Evolutionary conservation across 92 coral and sea anemone genomes (phyloP), one percentile per base, ranked within the genome.

Genomic region (Isaurus tuberculatus): DNA sequence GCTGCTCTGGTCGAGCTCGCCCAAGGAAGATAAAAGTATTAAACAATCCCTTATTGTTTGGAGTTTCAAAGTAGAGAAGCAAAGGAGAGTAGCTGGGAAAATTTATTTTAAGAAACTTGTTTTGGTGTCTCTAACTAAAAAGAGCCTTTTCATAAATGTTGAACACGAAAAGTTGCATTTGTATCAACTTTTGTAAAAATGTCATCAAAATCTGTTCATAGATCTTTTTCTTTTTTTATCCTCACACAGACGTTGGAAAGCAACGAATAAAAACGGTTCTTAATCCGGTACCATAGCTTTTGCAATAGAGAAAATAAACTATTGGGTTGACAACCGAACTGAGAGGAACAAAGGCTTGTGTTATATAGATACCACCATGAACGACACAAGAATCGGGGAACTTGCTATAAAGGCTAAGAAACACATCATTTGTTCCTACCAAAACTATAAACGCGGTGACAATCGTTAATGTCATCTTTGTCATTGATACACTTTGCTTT

Each of bases 201-300:
- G n/a, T n/a, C n/a, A n/a, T n/a, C n/a, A n/a, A n/a, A n/a, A n/a
- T n/a, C n/a, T n/a, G n/a, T n/a, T n/a, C n/a, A n/a, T n/a, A n/a
- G n/a, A n/a, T n/a, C n/a, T n/a, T n/a, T n/a, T n/a, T n/a, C n/a
- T n/a, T n/a, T n/a, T n/a, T n/a, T n/a, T n/a, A n/a, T n/a, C n/a
- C n/a, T n/a, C n/a, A n/a, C n/a, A n/a, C n/a, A n/a, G n/a, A n/a
- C n/a, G 69, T 25, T 13, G 68, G 82, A 1, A 33, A 34, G 2
- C 40, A 70, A 40, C 82, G 70, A 5, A 70, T 77, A 20, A 77
- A 77, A 23, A 75, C 81, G 53, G 46, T 34, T 57, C 36, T 75
- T 22, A 75, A 48, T 51, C 82, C 82, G 0, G 51, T 77, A 42
- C 82, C 69, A 58, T 77, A 77, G 51, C 48, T 77, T 67, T 77